Conservation (phyloP, 2,888 invertebrate genomes). For the Urechis unicinctus region DNA sequence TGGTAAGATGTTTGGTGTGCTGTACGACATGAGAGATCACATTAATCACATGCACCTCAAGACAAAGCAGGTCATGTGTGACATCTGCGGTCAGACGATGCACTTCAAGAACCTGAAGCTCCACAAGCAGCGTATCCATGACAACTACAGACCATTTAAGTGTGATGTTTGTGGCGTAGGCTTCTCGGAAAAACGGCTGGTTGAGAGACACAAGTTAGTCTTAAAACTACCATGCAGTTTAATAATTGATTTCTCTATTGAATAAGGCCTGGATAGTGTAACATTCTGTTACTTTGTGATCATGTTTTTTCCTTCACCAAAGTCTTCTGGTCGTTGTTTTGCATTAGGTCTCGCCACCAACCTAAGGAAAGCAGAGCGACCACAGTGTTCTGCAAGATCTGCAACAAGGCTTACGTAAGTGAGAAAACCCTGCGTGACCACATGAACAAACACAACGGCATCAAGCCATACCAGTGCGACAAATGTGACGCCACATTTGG, state of each 20-base stretch:
- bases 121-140: not conserved
- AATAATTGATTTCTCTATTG: too few species aligned
- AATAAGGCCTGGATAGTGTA: too few species aligned
- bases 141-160: not conserved
- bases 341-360: not conserved
- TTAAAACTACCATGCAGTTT: too few species aligned
- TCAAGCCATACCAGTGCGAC: constrained; percentile 1
- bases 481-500: not conserved
- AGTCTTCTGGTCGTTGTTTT: too few species aligned
- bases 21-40: not conserved
- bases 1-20: not conserved
- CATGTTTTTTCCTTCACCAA: too few species aligned
- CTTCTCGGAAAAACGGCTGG: not conserved
- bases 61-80: not conserved
- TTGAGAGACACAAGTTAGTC: not conserved
- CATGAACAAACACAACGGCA: not conserved
- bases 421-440: not conserved
- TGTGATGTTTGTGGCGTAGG: not conserved
- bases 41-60: not conserved
- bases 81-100: not conserved
- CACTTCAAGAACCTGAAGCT: not conserved
- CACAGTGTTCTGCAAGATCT: not conserved
- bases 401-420: not conserved
- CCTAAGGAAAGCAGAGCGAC: not conserved
- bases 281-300: too few species aligned